phyloP scores from a whole-genome alignment of 2,113 vertebrate genomes.

The Cyprinodon variegatus region DNA sequence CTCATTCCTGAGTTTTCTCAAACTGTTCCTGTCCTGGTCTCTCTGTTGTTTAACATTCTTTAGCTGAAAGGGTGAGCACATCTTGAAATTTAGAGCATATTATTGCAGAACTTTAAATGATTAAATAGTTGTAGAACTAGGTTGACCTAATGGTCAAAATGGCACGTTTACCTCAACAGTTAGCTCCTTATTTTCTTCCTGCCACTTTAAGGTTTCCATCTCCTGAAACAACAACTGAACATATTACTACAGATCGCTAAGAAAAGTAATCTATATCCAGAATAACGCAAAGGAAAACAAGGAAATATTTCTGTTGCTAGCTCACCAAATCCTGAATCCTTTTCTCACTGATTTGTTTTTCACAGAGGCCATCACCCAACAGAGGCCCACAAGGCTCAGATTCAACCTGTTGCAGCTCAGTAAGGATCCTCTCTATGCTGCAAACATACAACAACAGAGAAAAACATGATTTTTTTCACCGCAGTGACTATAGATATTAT shows the following conservation, averaged over 20 bases:
- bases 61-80: slow-evolving; percentile 41
- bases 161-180: slow-evolving; percentile 39
- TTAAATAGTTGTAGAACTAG: background rate
- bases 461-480: background rate
- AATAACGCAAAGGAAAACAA: background rate
- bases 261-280: background rate
- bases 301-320: background rate
- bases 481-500: background rate
- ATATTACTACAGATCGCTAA: background rate
- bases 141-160: background rate
- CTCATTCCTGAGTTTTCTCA: slow-evolving; percentile 22
- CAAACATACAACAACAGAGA: slow-evolving; percentile 18
- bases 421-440: slow-evolving; percentile 49
- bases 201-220: slow-evolving; percentile 25
- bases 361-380: background rate
- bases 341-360: slow-evolving; percentile 6
- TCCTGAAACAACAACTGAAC: slow-evolving; percentile 48
- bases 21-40: slow-evolving; percentile 31
- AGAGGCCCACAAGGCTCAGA: slow-evolving; percentile 19
- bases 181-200: slow-evolving; percentile 49
- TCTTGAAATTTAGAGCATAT: background rate
- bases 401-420: slow-evolving; percentile 32
- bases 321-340: slow-evolving; percentile 45
- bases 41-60: slow-evolving; percentile 27
- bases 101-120: background rate